These are phyloP conservation scores for Urocolius indicus DNA, from an alignment of 2,113 vertebrate genomes.

Conservation along the genomic window DNA sequence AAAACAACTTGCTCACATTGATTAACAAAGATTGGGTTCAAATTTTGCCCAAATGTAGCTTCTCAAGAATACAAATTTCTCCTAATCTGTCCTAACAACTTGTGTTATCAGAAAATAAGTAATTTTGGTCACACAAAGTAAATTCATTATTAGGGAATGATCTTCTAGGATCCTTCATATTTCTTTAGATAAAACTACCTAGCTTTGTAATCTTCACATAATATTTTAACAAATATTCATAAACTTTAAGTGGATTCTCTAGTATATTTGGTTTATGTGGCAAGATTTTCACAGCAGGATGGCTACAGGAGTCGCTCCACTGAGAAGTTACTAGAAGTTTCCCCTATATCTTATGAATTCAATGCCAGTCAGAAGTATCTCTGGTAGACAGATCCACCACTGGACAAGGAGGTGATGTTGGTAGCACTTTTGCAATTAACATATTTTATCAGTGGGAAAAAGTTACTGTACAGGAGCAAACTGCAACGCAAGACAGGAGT, in stretches of 20 bases:
- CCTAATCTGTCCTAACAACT: neutral
- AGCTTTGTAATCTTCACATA: neutral
- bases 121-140: neutral
- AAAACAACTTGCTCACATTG: accelerated
- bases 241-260: neutral
- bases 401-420: no score
- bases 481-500: no score
- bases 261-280: no score
- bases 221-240: neutral
- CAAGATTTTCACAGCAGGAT: no score
- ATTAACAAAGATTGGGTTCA: neutral
- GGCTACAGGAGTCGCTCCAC: no score
- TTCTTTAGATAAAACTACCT: neutral
- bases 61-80: neutral
- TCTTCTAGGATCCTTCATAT: neutral
- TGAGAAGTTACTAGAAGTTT: no score
- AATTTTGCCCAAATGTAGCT: neutral
- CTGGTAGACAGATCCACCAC: no score
- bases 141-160: neutral
- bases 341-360: no score
- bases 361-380: no score
- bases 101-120: neutral
- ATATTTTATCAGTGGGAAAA: no score
- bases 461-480: no score
- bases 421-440: no score